Evolutionary conservation across 2,113 vertebrate genomes (phyloP).

Genomic region (Ellobius talpinus): DNA sequence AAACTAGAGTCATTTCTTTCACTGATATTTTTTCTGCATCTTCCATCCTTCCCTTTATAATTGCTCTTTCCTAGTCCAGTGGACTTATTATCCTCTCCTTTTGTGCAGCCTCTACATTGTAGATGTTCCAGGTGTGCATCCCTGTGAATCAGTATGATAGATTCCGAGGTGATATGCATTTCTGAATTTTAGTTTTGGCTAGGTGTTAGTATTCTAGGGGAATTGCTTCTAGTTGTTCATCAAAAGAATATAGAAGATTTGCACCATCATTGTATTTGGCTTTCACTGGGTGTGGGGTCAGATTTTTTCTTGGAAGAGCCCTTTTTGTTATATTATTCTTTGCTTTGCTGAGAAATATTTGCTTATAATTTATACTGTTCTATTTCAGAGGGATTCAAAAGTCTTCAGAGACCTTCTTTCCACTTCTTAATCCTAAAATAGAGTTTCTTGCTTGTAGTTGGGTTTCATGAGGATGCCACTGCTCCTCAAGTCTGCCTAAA

Average conservation of each 20-base stretch:
- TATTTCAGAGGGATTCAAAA: neutral
- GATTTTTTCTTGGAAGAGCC: neutral
- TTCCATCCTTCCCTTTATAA: neutral
- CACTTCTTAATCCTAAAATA: neutral
- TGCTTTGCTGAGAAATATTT: neutral
- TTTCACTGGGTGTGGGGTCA: neutral
- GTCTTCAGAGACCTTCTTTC: neutral
- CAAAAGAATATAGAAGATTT: neutral
- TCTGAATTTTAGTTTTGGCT: neutral
- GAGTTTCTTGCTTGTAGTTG: neutral
- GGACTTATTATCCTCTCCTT: neutral
- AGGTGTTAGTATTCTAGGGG: neutral
- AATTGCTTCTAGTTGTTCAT: neutral
- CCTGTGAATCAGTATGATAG: neutral
- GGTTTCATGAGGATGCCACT: no score
- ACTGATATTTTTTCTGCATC: neutral
- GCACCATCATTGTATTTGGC: neutral
- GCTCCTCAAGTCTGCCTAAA: neutral
- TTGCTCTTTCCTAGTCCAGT: no score
- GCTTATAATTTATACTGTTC: neutral
- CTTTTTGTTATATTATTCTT: neutral
- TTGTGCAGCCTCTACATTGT: neutral
- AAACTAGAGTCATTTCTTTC: neutral
- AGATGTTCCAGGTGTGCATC: neutral
- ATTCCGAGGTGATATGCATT: neutral